These are phyloP conservation scores for Lanistes nyassanus DNA, from an alignment of 1,140 invertebrate genomes.

Conservation along the genomic window DNA sequence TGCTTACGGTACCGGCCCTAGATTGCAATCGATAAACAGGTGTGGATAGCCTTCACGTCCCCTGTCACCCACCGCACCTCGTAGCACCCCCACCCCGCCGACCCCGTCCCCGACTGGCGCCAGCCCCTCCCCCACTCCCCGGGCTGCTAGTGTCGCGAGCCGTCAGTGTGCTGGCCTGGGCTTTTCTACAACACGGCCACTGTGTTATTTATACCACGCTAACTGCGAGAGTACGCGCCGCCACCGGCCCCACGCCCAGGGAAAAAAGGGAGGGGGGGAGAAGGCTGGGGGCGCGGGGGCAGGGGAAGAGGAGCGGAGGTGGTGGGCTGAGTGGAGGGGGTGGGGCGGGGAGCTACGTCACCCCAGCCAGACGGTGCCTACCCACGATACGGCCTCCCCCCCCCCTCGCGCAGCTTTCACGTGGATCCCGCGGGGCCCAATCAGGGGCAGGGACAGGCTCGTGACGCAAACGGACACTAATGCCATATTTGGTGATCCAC, in stretches of 20 bases:
- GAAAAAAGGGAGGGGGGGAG: background rate
- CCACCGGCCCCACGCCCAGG: slow-evolving; percentile 5
- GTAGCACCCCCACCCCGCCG: no score
- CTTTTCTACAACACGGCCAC: no score
- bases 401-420: background rate
- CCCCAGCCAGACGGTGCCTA: slow-evolving; percentile 7
- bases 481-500: slow-evolving; percentile 11
- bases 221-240: background rate
- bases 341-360: slow-evolving; percentile 3
- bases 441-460: slow-evolving; percentile 9
- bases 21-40: no score
- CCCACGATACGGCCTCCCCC: slow-evolving; percentile 1
- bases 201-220: no score
- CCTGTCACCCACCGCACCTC: no score
- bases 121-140: no score
- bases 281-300: background rate
- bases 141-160: no score
- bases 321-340: background rate
- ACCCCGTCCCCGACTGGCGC: no score
- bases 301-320: background rate
- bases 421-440: slow-evolving; percentile 9
- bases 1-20: no score
- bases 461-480: slow-evolving; percentile 7
- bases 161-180: no score
- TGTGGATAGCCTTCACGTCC: no score